Evolutionary conservation across 1,140 invertebrate species (phyloP), one percentile per base, ranked within the genome.

Genomic region (Meloidogyne chitwoodi): DNA sequence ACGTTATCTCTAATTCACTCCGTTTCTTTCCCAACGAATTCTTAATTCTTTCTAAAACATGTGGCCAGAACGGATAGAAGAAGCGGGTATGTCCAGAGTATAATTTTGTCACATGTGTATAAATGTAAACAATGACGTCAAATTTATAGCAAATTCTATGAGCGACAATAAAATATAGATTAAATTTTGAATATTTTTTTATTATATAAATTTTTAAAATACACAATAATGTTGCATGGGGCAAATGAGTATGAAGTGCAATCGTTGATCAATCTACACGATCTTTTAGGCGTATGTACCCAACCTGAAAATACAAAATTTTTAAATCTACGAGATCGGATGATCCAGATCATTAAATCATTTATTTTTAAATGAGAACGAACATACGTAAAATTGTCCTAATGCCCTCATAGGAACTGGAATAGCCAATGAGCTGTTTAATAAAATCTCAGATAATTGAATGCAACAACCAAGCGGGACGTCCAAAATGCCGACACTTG

Each of bases 401-500:
- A 84, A 75, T 19, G 83, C 80, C 22, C 83, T 78, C 34, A 77
- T 67, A 5, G 83, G 34, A 16, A 76, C 71, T 24, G 83, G 83
- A n/a, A 84, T 66, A 12, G 75, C 19, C 16, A 74, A 65, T 0
- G 83, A 84, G 34, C 80, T 80, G 5, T 68, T n/a, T 4, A 84
- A 67, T 5, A 84, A 76, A 48, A 76, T 24, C 19, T 84, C 83
- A 29, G 74, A 76, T 3, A 84, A 48, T 27, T 68, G 62, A 31
- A 81, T 79, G 63, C 62, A 80, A 48, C 77, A 84, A 10, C 64
- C 66, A 19, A 75, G 67, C 14, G 83, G 83, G 5, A 84, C 34
- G 48, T 84, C 83, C 2, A 84, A 65, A 19, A 84, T 64, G 3
- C 83, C 83, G 1, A 84, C 83, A n/a, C 83, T 84, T 11, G 83